Base-by-base conservation (phyloP, 1,140 invertebrate species). In the Pachypsylla venusta region DNA sequence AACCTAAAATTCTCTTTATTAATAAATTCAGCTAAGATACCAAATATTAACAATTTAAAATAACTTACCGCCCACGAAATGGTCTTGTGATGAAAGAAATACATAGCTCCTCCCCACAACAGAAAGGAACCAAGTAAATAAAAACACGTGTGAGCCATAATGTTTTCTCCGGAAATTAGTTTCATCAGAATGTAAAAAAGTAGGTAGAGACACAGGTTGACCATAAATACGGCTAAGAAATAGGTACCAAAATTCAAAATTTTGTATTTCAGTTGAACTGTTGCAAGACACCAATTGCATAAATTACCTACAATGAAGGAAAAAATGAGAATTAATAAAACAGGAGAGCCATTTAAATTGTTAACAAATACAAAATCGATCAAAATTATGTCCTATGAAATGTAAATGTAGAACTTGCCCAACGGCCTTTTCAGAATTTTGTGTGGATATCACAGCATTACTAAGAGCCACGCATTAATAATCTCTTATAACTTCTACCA, bases 171-270 rank as follows among this genome's bases (percentile, higher is more conserved):
- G 64, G 83, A 75, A 16, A 81, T 73, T 19, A 87, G 63, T 82
- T 94, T 94, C 83, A 92, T 89, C 1, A 82, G 67, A 55, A 93
- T 85, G 67, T 94, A 94, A 69, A 89, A 91, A 35, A 80, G 70
- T 19, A 81, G 81, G 70, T 93, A 93, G 1, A 93, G 70, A 22
- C 90, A 74, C 27, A 92, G 78, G 73, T 94, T 94, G 1, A 81
- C 78, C 75, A 93, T 84, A 56, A 94, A 80, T 27, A 93, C 79
- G 12, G 78, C 76, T n/a, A 94, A 73, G 4, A 93, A 72, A 69
- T 87, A 89, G 0, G 82, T 82, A 0, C 87, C 85, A 73, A 93
- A 91, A 71, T 91, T 86, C 64, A 77, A 77, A 27, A 84, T 79
- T 63, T 80, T 78, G 48, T 75, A 70, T 53, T 75, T 73, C 14